phyloP scores from a whole-genome alignment of 2,888 invertebrate species.

The Tetragonisca angustula region DNA sequence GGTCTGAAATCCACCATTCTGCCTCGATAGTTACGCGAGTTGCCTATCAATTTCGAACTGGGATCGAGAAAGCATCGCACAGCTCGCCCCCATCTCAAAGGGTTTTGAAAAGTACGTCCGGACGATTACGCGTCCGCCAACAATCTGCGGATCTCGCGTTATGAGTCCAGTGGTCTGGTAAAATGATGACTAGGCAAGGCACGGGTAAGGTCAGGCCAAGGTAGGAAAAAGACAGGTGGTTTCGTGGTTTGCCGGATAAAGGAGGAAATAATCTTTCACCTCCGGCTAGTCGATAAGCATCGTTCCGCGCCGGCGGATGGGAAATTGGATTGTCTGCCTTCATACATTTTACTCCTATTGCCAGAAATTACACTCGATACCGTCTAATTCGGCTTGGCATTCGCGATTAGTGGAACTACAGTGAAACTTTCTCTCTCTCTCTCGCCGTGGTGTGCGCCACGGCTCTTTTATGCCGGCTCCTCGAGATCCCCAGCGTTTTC shows the following conservation, averaged over 20 bases:
- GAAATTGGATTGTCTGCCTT: conserved; percentile 71
- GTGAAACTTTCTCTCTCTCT: too few relatives aligned
- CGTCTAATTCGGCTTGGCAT: conserved; percentile 54
- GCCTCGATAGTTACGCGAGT: not conserved
- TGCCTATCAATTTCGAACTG: not conserved
- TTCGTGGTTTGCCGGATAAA: conserved; percentile 30
- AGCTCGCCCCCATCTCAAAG: not conserved
- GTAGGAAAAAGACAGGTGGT: conserved; percentile 3
- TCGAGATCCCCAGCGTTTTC: not conserved
- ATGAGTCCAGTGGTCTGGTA: conserved; percentile 24
- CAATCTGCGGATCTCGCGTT: conserved; percentile 49
- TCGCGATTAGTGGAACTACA: conserved; percentile 61
- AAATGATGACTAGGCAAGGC: conserved; percentile 45
- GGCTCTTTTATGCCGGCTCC: conserved; percentile 33
- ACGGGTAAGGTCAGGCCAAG: not conserved
- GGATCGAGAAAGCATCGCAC: not conserved
- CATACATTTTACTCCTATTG: conserved; percentile 69
- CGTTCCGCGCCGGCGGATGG: conserved; percentile 58
- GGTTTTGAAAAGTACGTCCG: too few relatives aligned
- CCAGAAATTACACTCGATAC: conserved; percentile 45
- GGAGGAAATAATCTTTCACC: conserved; percentile 63
- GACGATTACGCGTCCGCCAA: conserved; percentile 8
- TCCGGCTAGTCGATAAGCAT: conserved; percentile 68
- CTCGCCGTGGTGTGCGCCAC: not conserved
- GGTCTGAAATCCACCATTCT: too few relatives aligned